phyloP scores from a whole-genome alignment of 2,888 invertebrate genomes.

The Dyspetes luteomarginatus region DNA sequence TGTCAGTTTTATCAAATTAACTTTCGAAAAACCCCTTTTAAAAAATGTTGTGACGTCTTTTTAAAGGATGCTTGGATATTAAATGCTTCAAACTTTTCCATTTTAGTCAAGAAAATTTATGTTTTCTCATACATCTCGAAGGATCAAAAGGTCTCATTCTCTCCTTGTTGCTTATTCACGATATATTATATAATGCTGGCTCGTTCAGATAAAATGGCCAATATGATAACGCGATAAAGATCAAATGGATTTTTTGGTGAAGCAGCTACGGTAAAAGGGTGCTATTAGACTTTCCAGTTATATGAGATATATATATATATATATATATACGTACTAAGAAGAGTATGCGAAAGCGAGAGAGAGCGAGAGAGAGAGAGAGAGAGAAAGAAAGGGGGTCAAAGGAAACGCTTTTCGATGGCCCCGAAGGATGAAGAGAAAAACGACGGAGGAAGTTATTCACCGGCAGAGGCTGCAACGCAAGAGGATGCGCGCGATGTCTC shows the following conservation, averaged over 20 bases:
- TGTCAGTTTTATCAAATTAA: no score
- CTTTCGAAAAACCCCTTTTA: no score
- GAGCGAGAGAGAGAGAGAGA: slow-evolving; percentile 36
- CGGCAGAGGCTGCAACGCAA: slow-evolving; percentile 56
- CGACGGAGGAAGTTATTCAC: slow-evolving; percentile 67
- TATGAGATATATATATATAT: not conserved
- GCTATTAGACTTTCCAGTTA: slow-evolving; percentile 70
- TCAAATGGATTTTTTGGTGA: slow-evolving; percentile 18
- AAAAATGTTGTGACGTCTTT: no score
- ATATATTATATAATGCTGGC: not conserved
- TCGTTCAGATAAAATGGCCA: slow-evolving; percentile 20
- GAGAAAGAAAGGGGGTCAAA: slow-evolving; percentile 70
- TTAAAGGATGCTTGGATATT: no score
- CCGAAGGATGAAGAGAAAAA: slow-evolving; percentile 31
- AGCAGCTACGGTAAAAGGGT: slow-evolving; percentile 66
- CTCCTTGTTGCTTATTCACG: not conserved
- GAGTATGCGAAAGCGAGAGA: no score
- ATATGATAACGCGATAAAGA: slow-evolving; percentile 32
- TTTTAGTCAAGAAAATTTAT: not conserved
- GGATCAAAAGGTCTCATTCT: not conserved
- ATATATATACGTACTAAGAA: no score
- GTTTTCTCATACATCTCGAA: not conserved
- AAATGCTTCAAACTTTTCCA: not conserved
- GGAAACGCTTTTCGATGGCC: slow-evolving; percentile 66
- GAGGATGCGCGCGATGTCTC: not conserved